These are phyloP conservation scores for Trachelus tabidus DNA, from an alignment of 2,888 invertebrate species.

Conservation along the genomic window DNA sequence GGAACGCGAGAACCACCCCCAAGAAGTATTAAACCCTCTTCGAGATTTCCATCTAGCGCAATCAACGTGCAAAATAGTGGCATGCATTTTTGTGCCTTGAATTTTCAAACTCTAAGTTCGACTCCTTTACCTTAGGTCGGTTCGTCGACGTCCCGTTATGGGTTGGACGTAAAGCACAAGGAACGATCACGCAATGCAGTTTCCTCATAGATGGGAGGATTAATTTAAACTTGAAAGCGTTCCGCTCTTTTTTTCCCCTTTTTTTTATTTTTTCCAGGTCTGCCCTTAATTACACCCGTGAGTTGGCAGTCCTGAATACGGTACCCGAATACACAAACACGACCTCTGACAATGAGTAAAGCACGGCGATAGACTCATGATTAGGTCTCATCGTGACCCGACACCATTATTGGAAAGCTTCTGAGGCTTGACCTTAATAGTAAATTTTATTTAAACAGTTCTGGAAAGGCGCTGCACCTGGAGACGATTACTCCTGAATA, in stretches of 20 bases:
- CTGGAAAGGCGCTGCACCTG: slow-evolving; percentile 83
- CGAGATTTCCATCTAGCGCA: background rate
- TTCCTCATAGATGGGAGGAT: no score
- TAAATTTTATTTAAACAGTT: slow-evolving; percentile 32
- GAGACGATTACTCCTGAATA: slow-evolving; percentile 73
- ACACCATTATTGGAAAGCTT: background rate
- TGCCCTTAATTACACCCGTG: no score
- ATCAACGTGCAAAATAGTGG: background rate
- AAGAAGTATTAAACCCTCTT: background rate
- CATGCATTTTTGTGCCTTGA: background rate
- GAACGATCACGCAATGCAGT: no score
- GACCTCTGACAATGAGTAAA: no score
- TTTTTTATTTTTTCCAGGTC: no score
- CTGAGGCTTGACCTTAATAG: background rate
- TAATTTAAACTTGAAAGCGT: no score
- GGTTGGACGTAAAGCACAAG: no score
- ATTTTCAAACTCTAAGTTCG: background rate
- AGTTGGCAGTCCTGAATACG: no score
- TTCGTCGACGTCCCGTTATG: background rate
- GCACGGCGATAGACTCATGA: background rate
- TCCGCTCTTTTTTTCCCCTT: no score
- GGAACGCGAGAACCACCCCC: background rate
- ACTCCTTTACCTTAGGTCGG: background rate
- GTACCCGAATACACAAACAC: no score
- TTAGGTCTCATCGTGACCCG: background rate